These are phyloP conservation scores for Enteromius unitaeniatus DNA, from an alignment of 2,797 vertebrate species.

Conservation along the genomic window DNA sequence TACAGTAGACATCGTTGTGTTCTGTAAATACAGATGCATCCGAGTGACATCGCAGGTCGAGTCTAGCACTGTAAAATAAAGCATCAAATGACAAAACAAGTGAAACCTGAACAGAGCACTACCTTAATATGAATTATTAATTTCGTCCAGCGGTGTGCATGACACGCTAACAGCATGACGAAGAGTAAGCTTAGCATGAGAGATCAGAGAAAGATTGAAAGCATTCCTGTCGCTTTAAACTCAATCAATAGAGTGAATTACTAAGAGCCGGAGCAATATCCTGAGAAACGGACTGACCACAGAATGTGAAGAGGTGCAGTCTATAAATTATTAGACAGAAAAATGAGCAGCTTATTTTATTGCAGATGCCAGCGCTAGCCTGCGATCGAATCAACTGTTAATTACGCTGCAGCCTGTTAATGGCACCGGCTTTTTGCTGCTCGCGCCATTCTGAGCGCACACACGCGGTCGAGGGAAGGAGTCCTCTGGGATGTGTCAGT, in stretches of 20 bases:
- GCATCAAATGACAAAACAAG: conserved; percentile 26
- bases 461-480: conserved; percentile 59
- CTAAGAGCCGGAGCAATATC: conserved; percentile 78
- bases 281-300: conserved; percentile 78
- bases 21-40: conserved; percentile 2
- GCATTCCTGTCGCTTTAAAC: conserved; percentile 69
- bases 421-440: conserved; percentile 60
- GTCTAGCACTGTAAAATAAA: background rate
- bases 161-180: conserved; percentile 75
- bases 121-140: conserved; percentile 52
- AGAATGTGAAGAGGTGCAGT: conserved; percentile 75
- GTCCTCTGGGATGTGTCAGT: conserved; percentile 64
- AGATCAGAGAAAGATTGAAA: conserved; percentile 80
- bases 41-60: background rate
- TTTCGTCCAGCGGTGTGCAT: conserved; percentile 61
- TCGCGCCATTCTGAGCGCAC: conserved; percentile 35
- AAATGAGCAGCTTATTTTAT: conserved; percentile 77
- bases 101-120: conserved; percentile 25
- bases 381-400: conserved; percentile 75
- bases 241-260: conserved; percentile 76
- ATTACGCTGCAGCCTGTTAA: conserved; percentile 75
- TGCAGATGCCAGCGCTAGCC: conserved; percentile 62
- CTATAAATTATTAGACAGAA: conserved; percentile 80
- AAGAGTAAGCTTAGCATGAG: conserved; percentile 72
- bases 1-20: background rate